Conservation (phyloP, 2,888 invertebrate genomes). For the Choreutis nemorana region DNA sequence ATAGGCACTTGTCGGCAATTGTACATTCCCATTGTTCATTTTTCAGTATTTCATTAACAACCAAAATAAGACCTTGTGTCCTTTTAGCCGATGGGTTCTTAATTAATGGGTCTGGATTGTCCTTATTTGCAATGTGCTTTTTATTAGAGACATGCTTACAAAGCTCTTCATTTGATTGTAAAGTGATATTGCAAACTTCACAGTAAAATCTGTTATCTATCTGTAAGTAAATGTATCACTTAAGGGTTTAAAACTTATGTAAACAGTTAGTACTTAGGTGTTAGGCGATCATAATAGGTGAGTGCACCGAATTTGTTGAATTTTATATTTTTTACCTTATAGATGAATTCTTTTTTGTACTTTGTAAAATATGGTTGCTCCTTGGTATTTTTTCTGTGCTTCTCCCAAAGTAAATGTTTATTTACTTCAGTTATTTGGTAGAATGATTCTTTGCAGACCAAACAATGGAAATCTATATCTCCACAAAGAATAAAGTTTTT, state of each 20-base stretch:
- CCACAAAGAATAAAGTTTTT: conserved; percentile 38
- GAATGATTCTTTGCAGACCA: conserved; percentile 33
- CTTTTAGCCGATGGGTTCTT: conserved; percentile 13
- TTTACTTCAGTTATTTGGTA: conserved; percentile 19
- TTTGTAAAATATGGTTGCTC: conserved; percentile 18
- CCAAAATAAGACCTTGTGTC: conserved; percentile 15
- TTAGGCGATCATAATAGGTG: neutral
- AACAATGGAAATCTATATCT: conserved; percentile 27
- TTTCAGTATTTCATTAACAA: conserved; percentile 19
- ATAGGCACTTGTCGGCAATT: conserved; percentile 19
- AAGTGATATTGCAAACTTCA: conserved; percentile 25
- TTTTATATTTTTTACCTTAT: conserved; percentile 22
- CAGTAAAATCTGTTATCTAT: conserved; percentile 27
- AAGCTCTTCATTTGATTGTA: conserved; percentile 10
- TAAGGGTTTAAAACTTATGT: neutral
- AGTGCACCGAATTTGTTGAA: neutral
- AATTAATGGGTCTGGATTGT: conserved; percentile 10
- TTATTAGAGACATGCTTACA: conserved; percentile 21
- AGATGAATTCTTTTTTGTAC: conserved; percentile 27
- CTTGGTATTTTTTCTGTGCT: conserved; percentile 27
- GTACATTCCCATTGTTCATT: conserved; percentile 31
- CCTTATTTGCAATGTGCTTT: conserved; percentile 21
- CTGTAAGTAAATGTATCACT: conserved; percentile 19
- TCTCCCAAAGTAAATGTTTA: conserved; percentile 35
- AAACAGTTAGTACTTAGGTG: neutral